Conservation (phyloP, 1,140 invertebrate species). For the Listronotus oregonensis region DNA sequence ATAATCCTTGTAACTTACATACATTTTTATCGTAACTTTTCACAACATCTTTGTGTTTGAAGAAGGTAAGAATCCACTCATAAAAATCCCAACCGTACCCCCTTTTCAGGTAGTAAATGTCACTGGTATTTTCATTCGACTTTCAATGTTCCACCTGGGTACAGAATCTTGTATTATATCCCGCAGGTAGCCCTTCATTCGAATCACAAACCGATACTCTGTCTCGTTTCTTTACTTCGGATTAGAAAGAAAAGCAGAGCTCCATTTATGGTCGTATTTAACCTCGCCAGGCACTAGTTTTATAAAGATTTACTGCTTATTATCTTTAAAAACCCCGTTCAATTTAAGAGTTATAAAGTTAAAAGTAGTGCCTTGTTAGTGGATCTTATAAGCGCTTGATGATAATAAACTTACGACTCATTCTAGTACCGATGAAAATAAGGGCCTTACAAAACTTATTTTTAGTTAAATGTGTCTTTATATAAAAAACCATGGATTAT, state of each 20-base stretch:
- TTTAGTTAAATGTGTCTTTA: background rate
- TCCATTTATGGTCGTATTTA: background rate
- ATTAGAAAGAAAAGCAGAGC: background rate
- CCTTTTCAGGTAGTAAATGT: slow-evolving; percentile 14
- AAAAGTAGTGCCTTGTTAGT: slow-evolving; percentile 25
- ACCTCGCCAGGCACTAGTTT: slow-evolving; percentile 10
- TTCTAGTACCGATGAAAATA: background rate
- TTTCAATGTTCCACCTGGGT: slow-evolving; percentile 12
- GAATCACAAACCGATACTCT: slow-evolving; percentile 4
- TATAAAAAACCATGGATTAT: too few species aligned
- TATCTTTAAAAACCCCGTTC: slow-evolving; percentile 14
- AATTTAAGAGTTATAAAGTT: slow-evolving; percentile 14
- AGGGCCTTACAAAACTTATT: background rate
- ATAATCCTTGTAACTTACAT: too few species aligned
- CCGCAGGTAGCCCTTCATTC: slow-evolving; percentile 12
- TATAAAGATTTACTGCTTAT: slow-evolving; percentile 32
- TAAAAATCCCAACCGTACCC: slow-evolving; percentile 3
- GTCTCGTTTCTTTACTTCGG: background rate
- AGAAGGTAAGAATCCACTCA: background rate
- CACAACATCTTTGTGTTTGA: background rate
- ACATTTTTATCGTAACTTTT: slow-evolving; percentile 1
- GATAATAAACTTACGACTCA: background rate
- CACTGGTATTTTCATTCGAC: slow-evolving; percentile 9
- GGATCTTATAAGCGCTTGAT: slow-evolving; percentile 6
- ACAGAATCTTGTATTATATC: slow-evolving; percentile 14